These are phyloP conservation scores for Fregetta grallaria DNA, from an alignment of 2,113 vertebrate genomes.

Conservation along the genomic window DNA sequence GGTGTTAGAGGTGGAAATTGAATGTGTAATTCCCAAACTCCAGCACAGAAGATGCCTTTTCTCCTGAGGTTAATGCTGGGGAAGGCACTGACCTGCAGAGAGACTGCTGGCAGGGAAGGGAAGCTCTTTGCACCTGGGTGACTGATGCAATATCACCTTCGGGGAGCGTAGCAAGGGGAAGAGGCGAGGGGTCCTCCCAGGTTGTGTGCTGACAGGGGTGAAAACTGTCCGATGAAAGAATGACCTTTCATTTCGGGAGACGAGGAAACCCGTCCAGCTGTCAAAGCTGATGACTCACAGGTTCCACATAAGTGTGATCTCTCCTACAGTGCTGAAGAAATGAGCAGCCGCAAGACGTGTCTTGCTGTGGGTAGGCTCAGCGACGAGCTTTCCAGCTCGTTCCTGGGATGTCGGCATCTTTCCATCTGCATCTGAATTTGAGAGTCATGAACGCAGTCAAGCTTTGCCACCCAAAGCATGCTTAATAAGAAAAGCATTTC, in stretches of 20 bases:
- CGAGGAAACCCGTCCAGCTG: neutral
- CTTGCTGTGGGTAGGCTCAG: slow-evolving; percentile 6
- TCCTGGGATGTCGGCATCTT: neutral
- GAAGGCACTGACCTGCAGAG: neutral
- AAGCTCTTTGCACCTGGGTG: neutral
- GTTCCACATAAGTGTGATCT: neutral
- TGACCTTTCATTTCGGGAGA: neutral
- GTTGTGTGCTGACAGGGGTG: neutral
- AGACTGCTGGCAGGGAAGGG: neutral
- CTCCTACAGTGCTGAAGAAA: neutral
- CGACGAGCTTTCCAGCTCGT: accelerated
- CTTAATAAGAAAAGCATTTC: neutral
- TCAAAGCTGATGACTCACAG: neutral
- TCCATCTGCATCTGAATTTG: neutral
- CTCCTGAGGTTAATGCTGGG: accelerated
- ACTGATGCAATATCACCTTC: accelerated
- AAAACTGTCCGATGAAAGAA: neutral
- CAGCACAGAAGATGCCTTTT: neutral
- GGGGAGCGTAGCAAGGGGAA: neutral
- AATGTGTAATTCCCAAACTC: neutral
- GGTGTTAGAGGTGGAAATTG: neutral
- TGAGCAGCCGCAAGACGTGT: slow-evolving; percentile 8
- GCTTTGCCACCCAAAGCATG: neutral
- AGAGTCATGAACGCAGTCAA: neutral
- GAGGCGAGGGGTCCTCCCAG: neutral